Percentiles rank a stretch among this genome's conserved stretches.
phyloP scores from a whole-genome alignment of 2,888 invertebrate genomes.

The Melipona bicolor region DNA sequence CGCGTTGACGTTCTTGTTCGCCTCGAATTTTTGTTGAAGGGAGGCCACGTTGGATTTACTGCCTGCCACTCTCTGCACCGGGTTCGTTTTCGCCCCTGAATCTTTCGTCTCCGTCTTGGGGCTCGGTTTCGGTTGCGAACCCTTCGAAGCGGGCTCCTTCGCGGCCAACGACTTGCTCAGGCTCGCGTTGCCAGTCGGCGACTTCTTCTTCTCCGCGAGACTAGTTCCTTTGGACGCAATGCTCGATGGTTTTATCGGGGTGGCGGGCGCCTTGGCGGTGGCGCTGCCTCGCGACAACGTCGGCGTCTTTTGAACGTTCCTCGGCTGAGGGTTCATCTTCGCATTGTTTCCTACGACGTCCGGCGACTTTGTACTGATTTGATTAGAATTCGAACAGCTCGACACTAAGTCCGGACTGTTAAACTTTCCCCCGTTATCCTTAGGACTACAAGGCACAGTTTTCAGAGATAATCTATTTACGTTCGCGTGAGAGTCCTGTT shows the following conservation, averaged over 20 bases:
- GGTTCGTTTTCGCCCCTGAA: slow-evolving; percentile 49
- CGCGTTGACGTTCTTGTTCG: slow-evolving; percentile 77
- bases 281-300: slow-evolving; percentile 81
- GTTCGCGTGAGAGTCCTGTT: slow-evolving; percentile 67
- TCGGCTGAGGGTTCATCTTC: slow-evolving; percentile 68
- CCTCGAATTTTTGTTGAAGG: slow-evolving; percentile 92
- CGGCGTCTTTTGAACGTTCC: slow-evolving; percentile 79
- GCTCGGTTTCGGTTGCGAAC: slow-evolving; percentile 30
- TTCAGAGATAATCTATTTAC: slow-evolving; percentile 52
- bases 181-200: slow-evolving; percentile 64
- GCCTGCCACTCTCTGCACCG: slow-evolving; percentile 82
- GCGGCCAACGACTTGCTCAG: slow-evolving; percentile 61
- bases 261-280: slow-evolving; percentile 76
- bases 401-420: slow-evolving; percentile 91
- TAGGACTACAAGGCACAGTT: slow-evolving; percentile 76
- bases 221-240: slow-evolving; percentile 85
- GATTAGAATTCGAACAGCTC: slow-evolving; percentile 86
- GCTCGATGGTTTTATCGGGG: slow-evolving; percentile 85
- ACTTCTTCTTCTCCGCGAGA: slow-evolving; percentile 77
- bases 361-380: slow-evolving; percentile 85
- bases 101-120: slow-evolving; percentile 56
- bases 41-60: slow-evolving; percentile 90
- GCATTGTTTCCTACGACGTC: slow-evolving; percentile 80
- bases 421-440: slow-evolving; percentile 74
- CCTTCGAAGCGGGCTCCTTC: slow-evolving; percentile 56